These are phyloP conservation scores for Pocillopora damicornis DNA, from an alignment of 64 coral and sea anemone species.

Conservation along the genomic window DNA sequence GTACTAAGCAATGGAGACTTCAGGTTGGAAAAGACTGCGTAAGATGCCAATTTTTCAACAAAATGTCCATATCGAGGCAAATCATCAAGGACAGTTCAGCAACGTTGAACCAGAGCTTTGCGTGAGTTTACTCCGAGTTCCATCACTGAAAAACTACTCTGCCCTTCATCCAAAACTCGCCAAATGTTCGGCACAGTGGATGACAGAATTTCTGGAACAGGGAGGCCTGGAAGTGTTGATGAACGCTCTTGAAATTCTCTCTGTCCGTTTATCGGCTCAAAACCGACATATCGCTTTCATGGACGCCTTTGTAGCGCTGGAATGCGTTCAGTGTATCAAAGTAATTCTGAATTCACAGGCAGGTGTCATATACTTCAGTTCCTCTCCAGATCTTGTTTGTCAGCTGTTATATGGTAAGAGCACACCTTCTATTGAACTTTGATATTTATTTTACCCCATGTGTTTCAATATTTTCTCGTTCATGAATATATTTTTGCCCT, in stretches of 20 bases:
- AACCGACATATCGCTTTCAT: slow-evolving; percentile 51
- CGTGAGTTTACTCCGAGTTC: slow-evolving; percentile 70
- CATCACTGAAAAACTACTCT: slow-evolving; percentile 83
- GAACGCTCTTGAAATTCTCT: slow-evolving; percentile 52
- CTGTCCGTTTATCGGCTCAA: slow-evolving; percentile 22
- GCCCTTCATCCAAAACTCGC: slow-evolving; percentile 72
- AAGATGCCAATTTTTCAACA: slow-evolving; percentile 10
- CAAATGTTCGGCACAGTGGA: slow-evolving; percentile 68
- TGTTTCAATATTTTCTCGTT: neutral
- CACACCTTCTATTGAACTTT: neutral
- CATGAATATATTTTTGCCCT: no score
- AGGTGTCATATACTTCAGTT: slow-evolving; percentile 45
- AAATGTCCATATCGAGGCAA: slow-evolving; percentile 11
- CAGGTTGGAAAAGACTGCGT: slow-evolving; percentile 1
- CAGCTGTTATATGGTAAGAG: slow-evolving; percentile 70
- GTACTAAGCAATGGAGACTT: neutral
- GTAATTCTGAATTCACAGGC: slow-evolving; percentile 81
- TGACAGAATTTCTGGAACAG: slow-evolving; percentile 67
- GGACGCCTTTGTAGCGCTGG: slow-evolving; percentile 74
- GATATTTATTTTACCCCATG: neutral
- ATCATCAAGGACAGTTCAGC: slow-evolving; percentile 26
- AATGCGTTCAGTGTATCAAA: slow-evolving; percentile 78
- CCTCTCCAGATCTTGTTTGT: slow-evolving; percentile 49
- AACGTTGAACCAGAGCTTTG: slow-evolving; percentile 77
- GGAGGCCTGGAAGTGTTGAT: slow-evolving; percentile 69